These are phyloP conservation scores for Felis catus DNA, from an alignment of 2,113 vertebrate species.

Conservation along the genomic window DNA sequence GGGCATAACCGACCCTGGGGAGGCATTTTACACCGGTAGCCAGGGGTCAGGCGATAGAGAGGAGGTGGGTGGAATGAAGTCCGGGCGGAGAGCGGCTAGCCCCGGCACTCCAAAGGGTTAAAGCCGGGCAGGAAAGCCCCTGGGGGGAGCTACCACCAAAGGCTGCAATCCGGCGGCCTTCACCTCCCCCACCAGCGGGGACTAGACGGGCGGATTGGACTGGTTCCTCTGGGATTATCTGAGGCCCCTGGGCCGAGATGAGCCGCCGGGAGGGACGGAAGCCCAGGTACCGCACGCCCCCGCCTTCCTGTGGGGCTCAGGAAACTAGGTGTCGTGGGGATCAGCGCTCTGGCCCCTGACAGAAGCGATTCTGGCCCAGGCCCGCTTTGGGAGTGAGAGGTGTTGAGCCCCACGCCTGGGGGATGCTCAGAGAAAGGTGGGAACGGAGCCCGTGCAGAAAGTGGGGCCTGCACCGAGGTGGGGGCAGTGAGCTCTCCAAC, in stretches of 20 bases:
- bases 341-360: neutral
- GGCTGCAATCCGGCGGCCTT: neutral
- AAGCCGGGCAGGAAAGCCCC: constrained; percentile 68
- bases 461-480: neutral
- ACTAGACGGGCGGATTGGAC: constrained; percentile 7
- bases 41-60: neutral
- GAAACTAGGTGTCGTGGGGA: neutral
- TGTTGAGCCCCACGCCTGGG: neutral
- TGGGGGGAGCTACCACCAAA: constrained; percentile 38
- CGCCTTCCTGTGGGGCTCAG: neutral
- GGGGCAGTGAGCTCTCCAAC: neutral
- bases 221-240: constrained; percentile 49
- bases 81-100: neutral
- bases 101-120: constrained; percentile 74
- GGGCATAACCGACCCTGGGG: neutral
- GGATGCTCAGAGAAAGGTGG: neutral
- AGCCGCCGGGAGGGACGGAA: neutral
- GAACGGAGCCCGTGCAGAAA: neutral
- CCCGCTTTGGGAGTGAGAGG: neutral
- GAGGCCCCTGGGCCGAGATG: constrained; percentile 52
- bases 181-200: constrained; percentile 62
- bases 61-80: neutral
- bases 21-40: neutral
- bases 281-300: neutral
- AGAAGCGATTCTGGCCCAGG: neutral